Percentiles rank a stretch among this genome's conserved stretches.
Evolutionary conservation across 2,797 vertebrate species (phyloP).

Genomic region (Epinephelus coioides): DNA sequence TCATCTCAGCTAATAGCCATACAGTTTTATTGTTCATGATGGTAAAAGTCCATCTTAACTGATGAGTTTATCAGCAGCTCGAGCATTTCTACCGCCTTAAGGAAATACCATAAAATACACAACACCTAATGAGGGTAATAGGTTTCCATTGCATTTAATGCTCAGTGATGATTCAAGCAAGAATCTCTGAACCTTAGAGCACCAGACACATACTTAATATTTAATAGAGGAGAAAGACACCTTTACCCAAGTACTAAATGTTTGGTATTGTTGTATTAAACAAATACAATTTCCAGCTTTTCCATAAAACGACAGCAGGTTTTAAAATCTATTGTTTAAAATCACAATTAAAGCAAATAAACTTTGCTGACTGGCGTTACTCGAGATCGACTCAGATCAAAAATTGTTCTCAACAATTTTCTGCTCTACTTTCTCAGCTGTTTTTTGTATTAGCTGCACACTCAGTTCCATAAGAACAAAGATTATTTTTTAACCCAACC

Average conservation of each 20-base stretch:
- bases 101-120: no score
- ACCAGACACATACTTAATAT: no score
- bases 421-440: slow-evolving; percentile 8
- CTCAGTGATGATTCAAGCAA: slow-evolving; percentile 1
- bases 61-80: no score
- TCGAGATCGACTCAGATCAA: not conserved
- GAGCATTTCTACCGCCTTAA: no score
- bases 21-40: no score
- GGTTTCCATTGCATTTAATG: no score
- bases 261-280: not conserved
- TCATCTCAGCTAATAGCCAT: no score
- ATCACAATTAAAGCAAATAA: not conserved
- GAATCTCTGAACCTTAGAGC: slow-evolving; percentile 10
- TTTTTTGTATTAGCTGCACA: slow-evolving; percentile 3
- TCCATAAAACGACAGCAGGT: not conserved
- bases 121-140: no score
- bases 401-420: not conserved
- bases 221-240: no score
- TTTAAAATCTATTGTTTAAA: not conserved
- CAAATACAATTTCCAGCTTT: not conserved
- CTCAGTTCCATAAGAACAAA: slow-evolving; percentile 1
- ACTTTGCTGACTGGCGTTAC: not conserved
- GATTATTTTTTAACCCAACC: not conserved
- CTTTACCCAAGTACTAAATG: not conserved
- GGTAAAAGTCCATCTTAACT: no score